Evolutionary conservation across 1,140 invertebrate species (phyloP), one percentile per base, ranked within the genome.

Genomic region (Drosophila tristis): DNA sequence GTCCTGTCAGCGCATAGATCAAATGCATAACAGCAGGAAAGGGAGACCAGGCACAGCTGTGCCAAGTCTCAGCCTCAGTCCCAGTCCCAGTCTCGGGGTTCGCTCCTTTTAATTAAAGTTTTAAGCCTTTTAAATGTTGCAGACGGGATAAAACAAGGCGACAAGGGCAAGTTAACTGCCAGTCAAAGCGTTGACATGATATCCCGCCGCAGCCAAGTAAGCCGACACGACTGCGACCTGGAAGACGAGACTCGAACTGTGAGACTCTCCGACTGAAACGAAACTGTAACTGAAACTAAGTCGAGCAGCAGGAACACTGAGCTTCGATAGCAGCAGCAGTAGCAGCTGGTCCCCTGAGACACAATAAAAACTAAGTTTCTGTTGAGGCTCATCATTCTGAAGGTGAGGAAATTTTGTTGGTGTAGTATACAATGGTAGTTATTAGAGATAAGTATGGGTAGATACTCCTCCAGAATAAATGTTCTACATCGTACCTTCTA

Each of bases 141-240:
- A 57, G 58, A 66, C 58, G 45, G 55, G 44, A 74, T 50, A 67
- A 79, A 78, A 68, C 81, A 70, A 66, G 63, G 74, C 84, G 79
- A 85, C 80, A 81, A 81, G 82, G 73, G 73, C 80, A 62, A 85
- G 80, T 86, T 86, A 86, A 86, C 86, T 77, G 81, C 70, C 74
- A 78, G 68, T 76, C 80, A 84, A 84, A 67, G 80, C 71, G 82
- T 68, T 75, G 82, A 87, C 82, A 87, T 86, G 74, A 86, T 86
- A 86, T 81, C 72, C 72, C 49, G 42, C 59, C 68, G 26, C 23
- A 29, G 16, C 13, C 13, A 20, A 43, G 82, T 82, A 87, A 87
- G 47, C 75, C 50, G 82, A 87, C 65, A 78, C 79, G 25, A 13
- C 9, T 9, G 7, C 35, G 26, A 20, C 35, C 31, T 4, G 15